Percentiles rank a stretch among this genome's conserved stretches.
Conservation (phyloP, 2,797 vertebrate species). For the Eremophila alpestris region DNA sequence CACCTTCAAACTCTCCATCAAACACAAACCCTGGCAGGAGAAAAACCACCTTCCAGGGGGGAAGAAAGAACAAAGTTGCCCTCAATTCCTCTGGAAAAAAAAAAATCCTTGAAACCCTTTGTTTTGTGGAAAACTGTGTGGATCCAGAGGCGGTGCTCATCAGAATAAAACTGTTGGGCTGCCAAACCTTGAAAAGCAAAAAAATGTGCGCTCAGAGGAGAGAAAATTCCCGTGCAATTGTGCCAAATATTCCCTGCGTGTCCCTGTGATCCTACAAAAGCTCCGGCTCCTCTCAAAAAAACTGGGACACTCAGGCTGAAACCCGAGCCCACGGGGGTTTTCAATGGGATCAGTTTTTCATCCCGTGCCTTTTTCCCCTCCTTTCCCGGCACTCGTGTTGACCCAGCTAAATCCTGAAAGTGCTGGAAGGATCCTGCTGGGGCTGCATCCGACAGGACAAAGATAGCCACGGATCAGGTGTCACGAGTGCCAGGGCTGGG, state of each 20-base stretch:
- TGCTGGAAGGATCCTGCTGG: neutral
- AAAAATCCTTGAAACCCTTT: neutral
- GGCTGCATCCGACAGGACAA: neutral
- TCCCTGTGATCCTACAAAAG: conserved; percentile 1
- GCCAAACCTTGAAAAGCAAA: neutral
- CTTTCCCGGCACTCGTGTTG: neutral
- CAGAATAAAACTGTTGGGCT: neutral
- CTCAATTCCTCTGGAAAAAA: neutral
- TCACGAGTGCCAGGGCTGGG: neutral
- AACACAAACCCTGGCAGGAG: neutral
- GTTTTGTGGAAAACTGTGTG: neutral
- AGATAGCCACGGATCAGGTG: neutral
- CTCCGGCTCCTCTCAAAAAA: neutral
- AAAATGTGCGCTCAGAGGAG: neutral
- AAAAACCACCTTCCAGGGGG: neutral
- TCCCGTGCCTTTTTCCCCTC: neutral
- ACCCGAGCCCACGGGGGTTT: neutral
- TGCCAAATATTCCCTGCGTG: conserved; percentile 28
- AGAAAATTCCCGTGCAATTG: neutral
- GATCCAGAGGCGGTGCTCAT: neutral
- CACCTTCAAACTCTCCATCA: neutral
- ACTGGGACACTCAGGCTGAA: neutral
- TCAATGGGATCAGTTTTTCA: neutral
- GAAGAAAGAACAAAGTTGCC: neutral
- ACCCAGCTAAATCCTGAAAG: neutral